phyloP scores from a whole-genome alignment of 2,113 vertebrate species.

The Pachycephala philippinensis region DNA sequence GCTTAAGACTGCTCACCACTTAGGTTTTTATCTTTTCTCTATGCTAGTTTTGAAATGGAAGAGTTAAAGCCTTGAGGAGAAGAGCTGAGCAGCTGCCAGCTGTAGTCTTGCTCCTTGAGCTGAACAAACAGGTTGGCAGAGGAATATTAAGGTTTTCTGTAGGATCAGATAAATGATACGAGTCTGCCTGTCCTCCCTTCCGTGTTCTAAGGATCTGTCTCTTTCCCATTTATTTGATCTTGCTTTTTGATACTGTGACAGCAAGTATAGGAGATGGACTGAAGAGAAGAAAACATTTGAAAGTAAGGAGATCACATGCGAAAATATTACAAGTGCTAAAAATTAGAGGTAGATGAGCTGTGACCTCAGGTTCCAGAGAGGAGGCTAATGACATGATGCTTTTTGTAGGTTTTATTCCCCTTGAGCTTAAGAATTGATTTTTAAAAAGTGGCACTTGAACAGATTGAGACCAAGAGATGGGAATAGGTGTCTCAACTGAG shows the following conservation, averaged over 20 bases:
- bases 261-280: background rate
- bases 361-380: background rate
- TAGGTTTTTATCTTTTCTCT: background rate
- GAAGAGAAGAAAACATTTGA: background rate
- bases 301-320: background rate
- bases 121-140: background rate
- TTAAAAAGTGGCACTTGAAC: background rate
- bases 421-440: conserved; percentile 3
- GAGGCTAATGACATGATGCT: background rate
- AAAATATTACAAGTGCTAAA: background rate
- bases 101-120: background rate
- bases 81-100: background rate
- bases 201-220: background rate
- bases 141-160: background rate
- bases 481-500: background rate
- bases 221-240: background rate
- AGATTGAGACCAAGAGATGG: background rate
- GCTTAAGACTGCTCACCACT: background rate
- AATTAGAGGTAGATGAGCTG: background rate
- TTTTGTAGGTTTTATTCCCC: background rate
- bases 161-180: background rate
- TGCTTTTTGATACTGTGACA: background rate
- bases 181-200: background rate
- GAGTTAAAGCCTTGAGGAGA: background rate
- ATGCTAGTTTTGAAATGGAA: background rate